Evolutionary conservation across 2,113 vertebrate species (phyloP), one percentile per base, ranked within the genome.

Genomic region (Pristiophorus japonicus): DNA sequence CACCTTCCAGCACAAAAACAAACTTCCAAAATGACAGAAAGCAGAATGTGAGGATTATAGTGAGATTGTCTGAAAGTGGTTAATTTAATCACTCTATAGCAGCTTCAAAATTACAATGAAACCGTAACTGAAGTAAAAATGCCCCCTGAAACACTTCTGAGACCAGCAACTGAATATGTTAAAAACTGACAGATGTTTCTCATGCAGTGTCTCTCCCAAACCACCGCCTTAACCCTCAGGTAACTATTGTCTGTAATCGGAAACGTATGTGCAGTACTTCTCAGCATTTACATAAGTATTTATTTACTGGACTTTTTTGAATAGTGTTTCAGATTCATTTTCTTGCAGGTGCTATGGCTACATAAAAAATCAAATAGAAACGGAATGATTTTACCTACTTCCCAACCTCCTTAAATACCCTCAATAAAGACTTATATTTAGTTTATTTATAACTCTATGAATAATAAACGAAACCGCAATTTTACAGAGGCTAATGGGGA

Each of bases 351-450:
- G 34, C 42, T 47, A 22, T 63, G 90, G 34, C 8, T 11, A 93
- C 27, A 92, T 63, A 27, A 65, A 94, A 94, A 94, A 7, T 14
- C 22, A 94, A 67, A 47, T 5, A 3, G 10, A 45, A 42, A 65
- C 4, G 5, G 66, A 27, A 94, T 47, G 11, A 70, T 94, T 70
- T 92, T 92, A 94, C 14, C 12, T 70, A 7, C 11, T 11, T 51
- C 16, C 38, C 22, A 4, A 4, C 6, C 24, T 65, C 45, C 45
- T 8, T 73, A 27, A 42, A 65, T 16, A 22, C n/a, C 16, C 34
- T 93, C 66, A 94, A 42, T 51, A 4, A 94, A 94, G 38, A 45
- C 97, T 97, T 98, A 97, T 97, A 96, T 97, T 96, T 22, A 95
- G n/a, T 73, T 96, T 96, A 96, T 97, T 97, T 97, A 97, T 97